phyloP scores from a whole-genome alignment of 2,113 vertebrate species.

The Archocentrus centrarchus region DNA sequence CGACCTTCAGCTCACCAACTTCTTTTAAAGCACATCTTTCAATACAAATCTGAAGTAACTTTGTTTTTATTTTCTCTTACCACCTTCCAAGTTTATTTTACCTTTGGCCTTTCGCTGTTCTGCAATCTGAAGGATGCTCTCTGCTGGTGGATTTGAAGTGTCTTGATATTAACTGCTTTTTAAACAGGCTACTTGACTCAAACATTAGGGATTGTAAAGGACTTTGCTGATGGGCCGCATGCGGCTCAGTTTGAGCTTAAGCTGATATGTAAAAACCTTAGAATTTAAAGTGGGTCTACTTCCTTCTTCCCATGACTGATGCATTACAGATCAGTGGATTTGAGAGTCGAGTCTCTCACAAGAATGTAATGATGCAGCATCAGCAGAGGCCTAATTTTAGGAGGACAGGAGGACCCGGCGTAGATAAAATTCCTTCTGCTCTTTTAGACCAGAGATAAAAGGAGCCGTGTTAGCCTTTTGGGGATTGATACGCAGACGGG shows the following conservation, averaged over 20 bases:
- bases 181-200: too few species aligned
- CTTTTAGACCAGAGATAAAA: background rate
- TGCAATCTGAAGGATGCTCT: background rate
- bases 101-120: fast-evolving
- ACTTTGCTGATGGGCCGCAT: too few species aligned
- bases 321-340: too few species aligned
- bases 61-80: too few species aligned
- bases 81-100: background rate
- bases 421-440: background rate
- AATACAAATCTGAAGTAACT: background rate
- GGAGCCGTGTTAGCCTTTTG: background rate
- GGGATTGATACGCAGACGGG: background rate
- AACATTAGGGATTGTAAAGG: too few species aligned
- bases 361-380: background rate
- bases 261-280: too few species aligned
- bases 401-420: background rate
- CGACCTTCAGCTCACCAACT: background rate
- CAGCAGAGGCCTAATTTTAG: background rate
- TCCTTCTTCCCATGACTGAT: too few species aligned
- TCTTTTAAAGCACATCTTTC: background rate
- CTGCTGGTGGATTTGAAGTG: background rate
- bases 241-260: too few species aligned
- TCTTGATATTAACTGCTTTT: background rate
- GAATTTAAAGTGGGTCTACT: too few species aligned
- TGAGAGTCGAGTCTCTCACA: background rate